Evolutionary conservation across 2,888 invertebrate species (phyloP).

Genomic region (Tryphoninae sp.): DNA sequence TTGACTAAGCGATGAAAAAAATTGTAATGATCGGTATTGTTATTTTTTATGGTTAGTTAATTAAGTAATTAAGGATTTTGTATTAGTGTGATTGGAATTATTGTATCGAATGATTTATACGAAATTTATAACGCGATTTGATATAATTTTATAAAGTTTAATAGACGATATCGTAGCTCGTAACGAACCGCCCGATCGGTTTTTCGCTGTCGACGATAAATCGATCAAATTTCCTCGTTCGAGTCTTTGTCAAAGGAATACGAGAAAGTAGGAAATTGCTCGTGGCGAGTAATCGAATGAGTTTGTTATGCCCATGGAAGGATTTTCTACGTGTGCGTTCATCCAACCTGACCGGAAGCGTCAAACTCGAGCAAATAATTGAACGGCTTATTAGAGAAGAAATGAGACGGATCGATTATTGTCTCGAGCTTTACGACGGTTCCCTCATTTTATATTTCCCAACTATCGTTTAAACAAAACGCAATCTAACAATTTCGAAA

Average conservation of each 20-base stretch:
- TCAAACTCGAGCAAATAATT: constrained; percentile 52
- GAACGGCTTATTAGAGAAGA: constrained; percentile 37
- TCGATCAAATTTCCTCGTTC: constrained; percentile 66
- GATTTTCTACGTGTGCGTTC: constrained; percentile 11
- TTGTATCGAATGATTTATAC: too few species aligned
- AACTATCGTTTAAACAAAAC: neutral
- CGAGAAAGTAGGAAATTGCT: constrained; percentile 65
- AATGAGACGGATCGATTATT: constrained; percentile 17
- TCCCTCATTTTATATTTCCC: neutral
- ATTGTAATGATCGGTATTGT: too few species aligned
- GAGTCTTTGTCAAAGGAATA: constrained; percentile 60
- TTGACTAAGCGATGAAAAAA: too few species aligned
- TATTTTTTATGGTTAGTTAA: too few species aligned
- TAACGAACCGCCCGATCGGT: constrained; percentile 21
- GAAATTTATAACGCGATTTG: too few species aligned
- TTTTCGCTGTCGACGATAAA: constrained; percentile 52
- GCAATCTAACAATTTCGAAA: neutral
- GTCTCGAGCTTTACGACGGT: neutral
- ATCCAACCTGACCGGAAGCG: constrained; percentile 50
- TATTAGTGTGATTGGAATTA: too few species aligned
- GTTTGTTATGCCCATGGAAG: neutral
- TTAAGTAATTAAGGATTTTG: too few species aligned
- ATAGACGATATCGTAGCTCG: too few species aligned
- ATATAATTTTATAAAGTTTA: too few species aligned
- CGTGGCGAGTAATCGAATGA: constrained; percentile 50